Conservation (phyloP, 2,888 invertebrate species). For the Cinara cedri region DNA sequence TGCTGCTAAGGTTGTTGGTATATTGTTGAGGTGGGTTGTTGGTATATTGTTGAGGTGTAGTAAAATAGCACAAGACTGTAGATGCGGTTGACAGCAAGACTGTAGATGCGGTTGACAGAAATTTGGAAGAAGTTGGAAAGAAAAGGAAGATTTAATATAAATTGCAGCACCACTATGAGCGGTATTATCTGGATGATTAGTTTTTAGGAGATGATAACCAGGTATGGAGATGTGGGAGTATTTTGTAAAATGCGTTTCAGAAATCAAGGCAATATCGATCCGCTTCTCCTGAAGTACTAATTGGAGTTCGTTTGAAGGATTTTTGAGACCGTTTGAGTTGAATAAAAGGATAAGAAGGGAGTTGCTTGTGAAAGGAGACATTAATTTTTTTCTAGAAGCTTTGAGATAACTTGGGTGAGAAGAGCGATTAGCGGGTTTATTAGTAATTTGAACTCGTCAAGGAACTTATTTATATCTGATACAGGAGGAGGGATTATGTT, state of each 20-base stretch:
- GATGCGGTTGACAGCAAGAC: no score
- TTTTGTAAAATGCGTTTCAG: slow-evolving; percentile 25
- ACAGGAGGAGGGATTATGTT: not conserved
- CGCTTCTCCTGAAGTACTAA: slow-evolving; percentile 2
- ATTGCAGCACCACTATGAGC: slow-evolving; percentile 25
- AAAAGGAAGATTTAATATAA: slow-evolving; percentile 13
- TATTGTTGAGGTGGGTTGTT: no score
- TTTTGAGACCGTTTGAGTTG: slow-evolving; percentile 27
- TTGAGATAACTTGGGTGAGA: slow-evolving; percentile 28
- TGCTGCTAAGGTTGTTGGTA: not conserved
- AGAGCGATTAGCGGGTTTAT: slow-evolving; percentile 24
- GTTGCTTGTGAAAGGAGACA: slow-evolving; percentile 18
- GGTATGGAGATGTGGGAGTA: not conserved
- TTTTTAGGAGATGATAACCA: slow-evolving; percentile 12
- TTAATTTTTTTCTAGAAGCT: slow-evolving; percentile 27
- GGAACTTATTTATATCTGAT: slow-evolving; percentile 26
- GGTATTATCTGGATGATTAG: slow-evolving; percentile 4
- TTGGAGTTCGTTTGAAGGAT: slow-evolving; percentile 23
- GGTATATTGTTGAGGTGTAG: slow-evolving; percentile 11
- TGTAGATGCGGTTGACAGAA: not conserved
- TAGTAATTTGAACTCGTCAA: slow-evolving; percentile 33
- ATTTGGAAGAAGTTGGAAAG: not conserved
- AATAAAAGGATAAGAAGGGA: slow-evolving; percentile 26
- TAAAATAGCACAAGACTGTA: slow-evolving; percentile 13
- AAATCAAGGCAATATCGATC: slow-evolving; percentile 7